Evolutionary conservation across 2,888 invertebrate species (phyloP), one percentile per base, ranked within the genome.

Genomic region (Carterocephalus palaemon): DNA sequence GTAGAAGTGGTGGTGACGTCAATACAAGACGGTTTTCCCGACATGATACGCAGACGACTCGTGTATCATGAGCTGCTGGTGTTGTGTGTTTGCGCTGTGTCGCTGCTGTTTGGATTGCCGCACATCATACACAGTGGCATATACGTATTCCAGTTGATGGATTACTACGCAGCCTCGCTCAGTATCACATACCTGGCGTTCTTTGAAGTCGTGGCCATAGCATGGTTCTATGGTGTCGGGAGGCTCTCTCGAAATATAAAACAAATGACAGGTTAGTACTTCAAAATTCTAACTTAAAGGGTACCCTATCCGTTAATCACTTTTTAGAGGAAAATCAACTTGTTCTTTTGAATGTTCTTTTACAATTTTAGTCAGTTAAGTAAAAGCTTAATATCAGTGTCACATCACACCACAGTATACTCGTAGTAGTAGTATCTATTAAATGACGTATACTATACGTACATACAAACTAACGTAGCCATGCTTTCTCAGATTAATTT

Each of bases 1-100:
- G 96, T 97, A 32, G 97, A 97, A 85, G 97, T 97, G 3, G 95
- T 97, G 2, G 95, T 97, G 1, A 96, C 97, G 2, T 95, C 96
- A 3, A 93, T 97, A 60, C 95, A 96, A 83, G 97, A 97, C 69
- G 96, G 96, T 15, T 97, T 96, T 73, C 95, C 95, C 0, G 91
- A 92, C 52, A 93, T 94, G 92, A 95, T 97, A 47, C 93, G 93
- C 63, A 92, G 89, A 57, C 90, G 91, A 64, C 88, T 96, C 40
- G 92, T 94, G 56, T 94, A 94, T 65, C 96, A 96, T 67, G 97
- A 97, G 77, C 85, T 96, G 46, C 78, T 97, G 47, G 96, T 96
- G 19, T 81, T 96, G 23, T 88, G 93, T 47, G 93, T 97, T 39
- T 96, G 96, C 68, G 81, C 92, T 8, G 87, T 95, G 40, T 95